Evolutionary conservation across 2,797 vertebrate genomes (phyloP), one percentile per base, ranked within the genome.

Genomic region (Erpetoichthys calabaricus): DNA sequence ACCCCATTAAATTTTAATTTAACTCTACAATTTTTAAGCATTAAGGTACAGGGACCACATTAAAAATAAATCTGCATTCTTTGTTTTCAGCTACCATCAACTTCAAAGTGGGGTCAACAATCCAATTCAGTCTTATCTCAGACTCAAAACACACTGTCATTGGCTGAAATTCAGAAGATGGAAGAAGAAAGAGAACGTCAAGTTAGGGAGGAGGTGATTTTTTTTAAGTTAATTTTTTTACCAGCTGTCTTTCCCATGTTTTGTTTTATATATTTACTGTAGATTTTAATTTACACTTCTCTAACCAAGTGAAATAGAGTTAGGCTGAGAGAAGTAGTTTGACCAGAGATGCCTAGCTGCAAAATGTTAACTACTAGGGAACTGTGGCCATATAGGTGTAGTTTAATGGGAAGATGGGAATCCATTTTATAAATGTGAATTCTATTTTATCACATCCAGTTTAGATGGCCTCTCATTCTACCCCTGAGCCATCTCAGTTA

Each of bases 41-140:
- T 25, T 25, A 25, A 25, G 25, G 25, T 25, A 25, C n/a, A n/a
- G n/a, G n/a, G n/a, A n/a, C n/a, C n/a, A n/a, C n/a, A n/a, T n/a
- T n/a, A n/a, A n/a, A n/a, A n/a, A n/a, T n/a, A n/a, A n/a, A n/a
- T 42, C 4, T 47, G 57, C 25, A 9, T 51, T 2, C 6, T 60
- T 49, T 70, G 65, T 51, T 47, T 7, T 43, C 60, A 99, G 96
- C 91, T 99, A 59, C 96, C 96, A 43, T 97, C 92, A 9, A 96
- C 96, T 59, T 99, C 96, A 58, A 99, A 97, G 25, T 99, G 96
- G 96, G 96, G 96, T 73, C 93, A 98, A 63, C 96, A 98, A 67
- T 89, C 94, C 25, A 71, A 70, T 70, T 82, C 83, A 42, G 68
- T 81, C 65, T 65, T 78, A 5, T 69, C 81, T 68, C 91, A 89